Percentiles rank a stretch among this genome's conserved stretches.
Conservation (phyloP, 2,113 vertebrate genomes). For the Caranx melampygus region DNA sequence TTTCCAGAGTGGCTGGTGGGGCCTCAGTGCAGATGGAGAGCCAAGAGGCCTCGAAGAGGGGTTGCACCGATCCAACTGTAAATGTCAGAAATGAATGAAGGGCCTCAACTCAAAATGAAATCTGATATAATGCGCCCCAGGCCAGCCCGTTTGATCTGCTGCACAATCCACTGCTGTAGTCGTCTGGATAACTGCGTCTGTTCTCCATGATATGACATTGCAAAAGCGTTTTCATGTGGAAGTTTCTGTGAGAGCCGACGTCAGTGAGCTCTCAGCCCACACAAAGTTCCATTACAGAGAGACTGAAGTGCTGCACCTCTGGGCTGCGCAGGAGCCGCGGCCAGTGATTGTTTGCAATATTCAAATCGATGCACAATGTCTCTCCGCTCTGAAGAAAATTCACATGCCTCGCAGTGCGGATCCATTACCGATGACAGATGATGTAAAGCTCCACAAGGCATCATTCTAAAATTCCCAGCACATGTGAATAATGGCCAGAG, state of each 20-base stretch:
- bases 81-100: slow-evolving; percentile 87
- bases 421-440: slow-evolving; percentile 37
- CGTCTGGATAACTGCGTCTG: slow-evolving; percentile 64
- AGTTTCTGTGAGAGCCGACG: slow-evolving; percentile 49
- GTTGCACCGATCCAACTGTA: slow-evolving; percentile 78
- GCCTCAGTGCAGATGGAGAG: slow-evolving; percentile 73
- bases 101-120: slow-evolving; percentile 83
- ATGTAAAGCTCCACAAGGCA: slow-evolving; percentile 63
- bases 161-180: slow-evolving; percentile 70
- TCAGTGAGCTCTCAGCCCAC: slow-evolving; percentile 73
- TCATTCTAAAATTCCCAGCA: slow-evolving; percentile 53
- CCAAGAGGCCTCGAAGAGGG: slow-evolving; percentile 80
- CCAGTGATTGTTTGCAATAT: slow-evolving; percentile 60
- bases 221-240: slow-evolving; percentile 73
- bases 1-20: slow-evolving; percentile 84
- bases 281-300: slow-evolving; percentile 76
- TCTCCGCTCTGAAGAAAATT: slow-evolving; percentile 45
- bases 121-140: slow-evolving; percentile 75
- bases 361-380: slow-evolving; percentile 33
- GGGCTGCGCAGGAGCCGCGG: slow-evolving; percentile 47
- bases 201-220: slow-evolving; percentile 74
- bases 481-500: slow-evolving; percentile 50
- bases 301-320: slow-evolving; percentile 65
- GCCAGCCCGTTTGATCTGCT: slow-evolving; percentile 78
- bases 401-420: slow-evolving; percentile 41